These are phyloP conservation scores for Hystrix cristata DNA, from an alignment of 2,113 vertebrate genomes.

Conservation along the genomic window DNA sequence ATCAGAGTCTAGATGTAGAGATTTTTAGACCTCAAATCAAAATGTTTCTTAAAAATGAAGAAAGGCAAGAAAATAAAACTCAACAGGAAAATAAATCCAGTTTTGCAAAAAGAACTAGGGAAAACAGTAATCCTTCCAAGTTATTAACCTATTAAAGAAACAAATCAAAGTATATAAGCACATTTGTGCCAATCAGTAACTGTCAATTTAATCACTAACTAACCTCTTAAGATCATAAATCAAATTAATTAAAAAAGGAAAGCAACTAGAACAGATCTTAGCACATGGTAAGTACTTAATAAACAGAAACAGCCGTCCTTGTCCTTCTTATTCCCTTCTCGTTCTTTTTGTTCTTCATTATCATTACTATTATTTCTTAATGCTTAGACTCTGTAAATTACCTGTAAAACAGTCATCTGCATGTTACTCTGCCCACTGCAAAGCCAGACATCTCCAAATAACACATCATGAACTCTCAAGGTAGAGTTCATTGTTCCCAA, in stretches of 20 bases:
- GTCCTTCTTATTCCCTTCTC: not conserved
- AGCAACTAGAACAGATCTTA: constrained; percentile 21
- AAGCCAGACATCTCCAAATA: constrained; percentile 97
- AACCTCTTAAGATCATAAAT: not conserved
- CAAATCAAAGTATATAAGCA: constrained; percentile 22
- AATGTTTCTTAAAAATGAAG: constrained; percentile 53
- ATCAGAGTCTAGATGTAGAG: not conserved
- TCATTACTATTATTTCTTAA: not conserved
- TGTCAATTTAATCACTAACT: not conserved
- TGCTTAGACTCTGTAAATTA: constrained; percentile 74
- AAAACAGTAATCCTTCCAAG: constrained; percentile 21
- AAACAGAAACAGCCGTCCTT: not conserved
- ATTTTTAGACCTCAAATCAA: constrained; percentile 43
- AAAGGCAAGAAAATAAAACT: constrained; percentile 52
- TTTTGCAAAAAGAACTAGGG: not conserved
- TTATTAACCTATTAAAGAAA: constrained; percentile 32
- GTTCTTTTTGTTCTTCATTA: not conserved
- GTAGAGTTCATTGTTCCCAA: constrained; percentile 32
- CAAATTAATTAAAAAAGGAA: constrained; percentile 31
- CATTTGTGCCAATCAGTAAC: not conserved
- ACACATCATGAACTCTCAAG: constrained; percentile 87
- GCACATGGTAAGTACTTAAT: not conserved
- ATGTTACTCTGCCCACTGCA: constrained; percentile 98
- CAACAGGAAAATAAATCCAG: constrained; percentile 36
- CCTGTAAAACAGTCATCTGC: constrained; percentile 91